A percentile compares a stretch with the other conserved stretches of the same genome.
Conservation (phyloP, 64 coral and sea anemone species). For the Pachyseris speciosa region DNA sequence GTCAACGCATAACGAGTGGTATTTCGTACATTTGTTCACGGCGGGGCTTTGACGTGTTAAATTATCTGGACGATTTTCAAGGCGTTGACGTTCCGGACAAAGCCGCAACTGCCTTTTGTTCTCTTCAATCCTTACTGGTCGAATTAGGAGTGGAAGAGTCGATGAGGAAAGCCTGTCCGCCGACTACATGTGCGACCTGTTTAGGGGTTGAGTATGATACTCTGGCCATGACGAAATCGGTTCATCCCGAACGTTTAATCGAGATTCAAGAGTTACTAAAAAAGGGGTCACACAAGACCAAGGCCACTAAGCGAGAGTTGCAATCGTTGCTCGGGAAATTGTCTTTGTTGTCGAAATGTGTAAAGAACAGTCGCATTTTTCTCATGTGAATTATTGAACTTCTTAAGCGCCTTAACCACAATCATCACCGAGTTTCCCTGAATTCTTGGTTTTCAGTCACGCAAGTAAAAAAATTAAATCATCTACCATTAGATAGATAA, state of each 20-base stretch:
- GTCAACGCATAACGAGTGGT: slow-evolving; percentile 39
- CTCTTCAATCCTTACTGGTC: slow-evolving; percentile 7
- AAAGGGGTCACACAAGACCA: no score
- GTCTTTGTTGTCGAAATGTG: no score
- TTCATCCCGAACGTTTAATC: background rate
- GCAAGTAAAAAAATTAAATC: no score
- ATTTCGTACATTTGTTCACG: slow-evolving; percentile 40
- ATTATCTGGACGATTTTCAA: slow-evolving; percentile 63
- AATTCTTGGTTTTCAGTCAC: no score
- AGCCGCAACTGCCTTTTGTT: slow-evolving; percentile 18
- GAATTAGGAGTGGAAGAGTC: slow-evolving; percentile 19
- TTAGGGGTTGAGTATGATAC: slow-evolving; percentile 54
- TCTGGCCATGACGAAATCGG: slow-evolving; percentile 38
- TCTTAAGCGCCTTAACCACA: background rate
- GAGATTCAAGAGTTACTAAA: no score
- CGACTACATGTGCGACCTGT: slow-evolving; percentile 33
- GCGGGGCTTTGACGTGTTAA: slow-evolving; percentile 35
- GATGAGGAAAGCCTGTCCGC: slow-evolving; percentile 36
- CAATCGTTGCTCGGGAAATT: no score
- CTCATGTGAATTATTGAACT: background rate
- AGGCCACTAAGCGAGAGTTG: no score
- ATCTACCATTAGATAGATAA: no score
- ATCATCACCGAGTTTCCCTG: slow-evolving; percentile 39
- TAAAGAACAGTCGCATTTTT: slow-evolving; percentile 34
- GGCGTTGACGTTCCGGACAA: slow-evolving; percentile 31